A percentile compares a stretch with the other conserved stretches of the same genome.
Evolutionary conservation across 1,140 invertebrate genomes (phyloP).

Genomic region (Camponotus floridanus): DNA sequence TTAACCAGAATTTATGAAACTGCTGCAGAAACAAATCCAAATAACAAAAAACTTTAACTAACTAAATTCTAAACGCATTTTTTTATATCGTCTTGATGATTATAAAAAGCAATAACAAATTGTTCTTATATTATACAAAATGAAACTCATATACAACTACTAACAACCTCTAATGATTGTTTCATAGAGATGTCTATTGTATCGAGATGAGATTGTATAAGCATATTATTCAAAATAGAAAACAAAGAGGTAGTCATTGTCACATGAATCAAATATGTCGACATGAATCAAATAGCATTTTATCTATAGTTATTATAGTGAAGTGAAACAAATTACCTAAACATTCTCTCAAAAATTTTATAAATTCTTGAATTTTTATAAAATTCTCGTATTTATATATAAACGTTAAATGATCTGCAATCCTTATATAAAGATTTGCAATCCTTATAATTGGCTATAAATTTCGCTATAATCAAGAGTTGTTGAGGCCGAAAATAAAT

Average conservation of each 20-base stretch:
- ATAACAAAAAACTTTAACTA: constrained; percentile 91
- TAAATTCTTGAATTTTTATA: constrained; percentile 96
- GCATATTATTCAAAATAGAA: constrained; percentile 84
- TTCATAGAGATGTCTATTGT: constrained; percentile 81
- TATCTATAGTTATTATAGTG: constrained; percentile 91
- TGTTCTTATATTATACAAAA: constrained; percentile 87
- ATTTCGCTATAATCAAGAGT: constrained; percentile 91
- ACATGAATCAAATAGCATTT: constrained; percentile 92
- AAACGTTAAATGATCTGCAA: constrained; percentile 95
- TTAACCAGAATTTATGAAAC: constrained; percentile 95
- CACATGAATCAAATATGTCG: constrained; percentile 77
- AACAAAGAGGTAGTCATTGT: constrained; percentile 77
- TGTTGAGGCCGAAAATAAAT: constrained; percentile 88
- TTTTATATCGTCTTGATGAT: constrained; percentile 97
- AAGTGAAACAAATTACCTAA: constrained; percentile 94
- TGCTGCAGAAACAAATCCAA: constrained; percentile 94
- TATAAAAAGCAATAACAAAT: constrained; percentile 96
- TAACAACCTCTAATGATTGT: constrained; percentile 87
- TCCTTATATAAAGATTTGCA: too few species aligned
- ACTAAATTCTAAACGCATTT: constrained; percentile 92
- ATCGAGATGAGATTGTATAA: constrained; percentile 87
- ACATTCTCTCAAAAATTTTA: constrained; percentile 91
- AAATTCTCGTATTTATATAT: constrained; percentile 98
- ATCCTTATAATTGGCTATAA: constrained; percentile 95
- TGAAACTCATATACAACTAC: constrained; percentile 70